These are phyloP conservation scores for Melanotaenia duboulayi DNA, from an alignment of 2,113 vertebrate genomes.

Conservation along the genomic window DNA sequence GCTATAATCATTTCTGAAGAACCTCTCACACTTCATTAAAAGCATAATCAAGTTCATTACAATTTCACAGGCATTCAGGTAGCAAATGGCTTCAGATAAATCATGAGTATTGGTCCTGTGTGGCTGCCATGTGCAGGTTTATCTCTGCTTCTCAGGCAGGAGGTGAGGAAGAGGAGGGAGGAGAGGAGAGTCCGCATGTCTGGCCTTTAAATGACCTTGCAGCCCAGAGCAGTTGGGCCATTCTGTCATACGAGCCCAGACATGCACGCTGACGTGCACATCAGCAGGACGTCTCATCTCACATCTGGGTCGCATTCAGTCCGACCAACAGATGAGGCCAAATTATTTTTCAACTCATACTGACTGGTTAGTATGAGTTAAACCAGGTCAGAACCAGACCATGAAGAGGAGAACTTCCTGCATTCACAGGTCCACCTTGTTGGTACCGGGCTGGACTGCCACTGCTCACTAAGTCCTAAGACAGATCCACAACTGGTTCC, in stretches of 20 bases:
- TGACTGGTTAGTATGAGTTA: no score
- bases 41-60: conserved; percentile 87
- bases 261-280: no score
- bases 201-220: conserved; percentile 80
- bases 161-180: conserved; percentile 3
- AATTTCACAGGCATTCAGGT: conserved; percentile 84
- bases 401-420: no score
- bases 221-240: conserved; percentile 30
- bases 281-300: conserved; percentile 5
- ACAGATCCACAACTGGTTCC: no score
- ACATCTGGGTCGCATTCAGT: neutral
- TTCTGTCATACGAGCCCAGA: conserved; percentile 41
- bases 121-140: conserved; percentile 73
- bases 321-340: conserved; percentile 16
- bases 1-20: conserved; percentile 79
- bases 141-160: conserved; percentile 78
- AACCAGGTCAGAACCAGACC: no score
- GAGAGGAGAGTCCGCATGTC: conserved; percentile 50
- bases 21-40: conserved; percentile 86
- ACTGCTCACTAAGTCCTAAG: no score
- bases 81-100: conserved; percentile 83
- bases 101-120: conserved; percentile 76
- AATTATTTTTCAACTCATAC: conserved; percentile 2
- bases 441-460: no score
- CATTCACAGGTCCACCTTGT: no score